Evolutionary conservation across 2,888 invertebrate species (phyloP), one percentile per base, ranked within the genome.

Genomic region (Conistra vaccinii): DNA sequence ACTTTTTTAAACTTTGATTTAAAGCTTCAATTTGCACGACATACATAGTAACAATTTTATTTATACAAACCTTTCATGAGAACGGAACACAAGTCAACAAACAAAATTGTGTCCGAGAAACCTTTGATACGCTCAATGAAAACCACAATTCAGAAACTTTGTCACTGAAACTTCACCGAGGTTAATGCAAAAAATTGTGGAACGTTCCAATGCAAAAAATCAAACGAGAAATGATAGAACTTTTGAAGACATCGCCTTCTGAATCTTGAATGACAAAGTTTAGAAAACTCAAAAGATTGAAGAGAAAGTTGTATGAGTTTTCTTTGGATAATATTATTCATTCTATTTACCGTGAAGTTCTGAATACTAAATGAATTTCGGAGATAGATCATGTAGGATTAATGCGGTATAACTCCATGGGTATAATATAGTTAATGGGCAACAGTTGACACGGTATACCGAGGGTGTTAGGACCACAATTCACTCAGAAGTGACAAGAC

Each of bases 261-360:
- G 79, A 85, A 78, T 86, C 63, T 57, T 29, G 57, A 86, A 83
- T 83, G 72, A 68, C 69, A 60, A 78, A 83, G 84, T 83, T 83
- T 9, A 61, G 58, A 76, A 78, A 83, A 58, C 39, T 63, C 32
- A 66, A 85, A 76, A 78, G 72, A 73, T 62, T 63, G 51, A 70
- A 65, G 71, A 70, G 29, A 78, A 83, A 83, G 86, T 86, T 83
- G 67, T 83, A 83, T 86, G 79, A 83, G 79, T 83, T 83, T 86
- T 73, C 86, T 86, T 85, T 48, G n/a, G 57, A 82, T 85, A 76
- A 66, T 73, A 83, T 78, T 61, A 83, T 78, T 73, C 84, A 67
- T 72, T 72, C 35, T 72, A 72, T 69, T 78, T 85, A 62, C 66
- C 66, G 53, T 77, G 70, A 69, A 82, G 69, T 51, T 72, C 29